Evolutionary conservation across 1,140 invertebrate species (phyloP).

Genomic region (Kradibia gibbosae): DNA sequence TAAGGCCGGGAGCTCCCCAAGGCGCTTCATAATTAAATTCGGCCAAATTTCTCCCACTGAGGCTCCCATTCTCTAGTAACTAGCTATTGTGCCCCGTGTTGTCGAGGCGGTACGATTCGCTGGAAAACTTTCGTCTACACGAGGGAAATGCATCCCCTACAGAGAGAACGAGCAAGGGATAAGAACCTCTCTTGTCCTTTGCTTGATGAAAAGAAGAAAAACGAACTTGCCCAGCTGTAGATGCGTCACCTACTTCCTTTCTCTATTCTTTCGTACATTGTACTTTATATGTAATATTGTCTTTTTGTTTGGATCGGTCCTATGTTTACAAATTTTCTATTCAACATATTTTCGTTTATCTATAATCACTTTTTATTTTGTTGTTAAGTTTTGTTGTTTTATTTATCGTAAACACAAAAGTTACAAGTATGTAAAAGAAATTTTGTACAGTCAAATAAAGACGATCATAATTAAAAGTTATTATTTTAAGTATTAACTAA

Average conservation of each 20-base stretch:
- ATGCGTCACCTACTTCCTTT: not conserved
- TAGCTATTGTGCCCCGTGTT: conserved; percentile 70
- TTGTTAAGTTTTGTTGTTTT: too few species aligned
- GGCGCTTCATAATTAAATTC: conserved; percentile 73
- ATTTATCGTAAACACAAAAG: not conserved
- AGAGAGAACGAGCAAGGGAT: not conserved
- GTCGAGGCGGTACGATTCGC: conserved; percentile 57
- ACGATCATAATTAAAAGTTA: not conserved
- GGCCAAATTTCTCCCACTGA: conserved; percentile 68
- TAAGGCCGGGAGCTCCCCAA: conserved; percentile 61
- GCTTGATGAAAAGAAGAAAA: conserved; percentile 34
- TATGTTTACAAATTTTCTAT: too few species aligned
- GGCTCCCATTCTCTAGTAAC: conserved; percentile 70
- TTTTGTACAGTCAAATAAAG: conserved; percentile 10
- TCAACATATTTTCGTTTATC: too few species aligned
- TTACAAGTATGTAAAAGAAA: not conserved
- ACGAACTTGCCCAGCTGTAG: conserved; percentile 7
- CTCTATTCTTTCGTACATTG: too few species aligned
- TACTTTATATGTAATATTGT: too few species aligned
- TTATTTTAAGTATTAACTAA: not conserved
- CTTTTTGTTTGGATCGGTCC: too few species aligned
- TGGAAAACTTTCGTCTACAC: conserved; percentile 63
- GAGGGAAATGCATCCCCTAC: conserved; percentile 37
- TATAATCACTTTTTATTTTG: too few species aligned
- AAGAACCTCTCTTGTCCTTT: not conserved